Evolutionary conservation across 2,113 vertebrate genomes (phyloP), one percentile per base, ranked within the genome.

Genomic region (Nipponia nippon): DNA sequence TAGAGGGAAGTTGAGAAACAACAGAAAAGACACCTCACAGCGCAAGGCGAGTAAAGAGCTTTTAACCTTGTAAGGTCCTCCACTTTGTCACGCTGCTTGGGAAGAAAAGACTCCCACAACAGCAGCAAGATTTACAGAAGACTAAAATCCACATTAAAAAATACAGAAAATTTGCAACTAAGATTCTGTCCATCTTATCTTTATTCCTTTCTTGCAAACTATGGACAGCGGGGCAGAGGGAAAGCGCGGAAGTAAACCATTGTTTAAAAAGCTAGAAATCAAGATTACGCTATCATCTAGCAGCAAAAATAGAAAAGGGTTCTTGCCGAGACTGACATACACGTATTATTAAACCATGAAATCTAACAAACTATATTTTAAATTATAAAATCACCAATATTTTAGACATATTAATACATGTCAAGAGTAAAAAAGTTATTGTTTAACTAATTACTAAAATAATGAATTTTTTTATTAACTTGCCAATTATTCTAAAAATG

Each of bases 31-130:
- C 17, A 19, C 6, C 49, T 83, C 62, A 46, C 1, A 21, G 23
- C 2, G 2, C 12, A 52, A 42, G 34, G 18, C 0, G 0, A 82
- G 7, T 21, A 32, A 78, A 82, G 32, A 56, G 22, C 13, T 66
- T 69, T 46, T n/a, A 87, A 75, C 42, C 38, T n/a, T 63, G 38
- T 10, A 84, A 13, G 9, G 47, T 79, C 52, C 86, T 89, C 55
- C 32, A 58, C 25, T 89, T 78, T 46, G 62, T 61, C 56, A 72
- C 1, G 4, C 10, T 1, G 4, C 30, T 32, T 44, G 8, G 26
- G 26, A 85, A 83, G 50, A 63, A 50, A 16, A 38, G 19, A 67
- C 16, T 44, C 26, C 62, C 30, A 50, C 11, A 69, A 58, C 7
- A 77, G 36, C 36, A 65, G 13, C 25, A 75, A 40, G 30, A 75